Evolutionary conservation across 2,888 invertebrate genomes (phyloP).

Genomic region (Phalangium opilio): DNA sequence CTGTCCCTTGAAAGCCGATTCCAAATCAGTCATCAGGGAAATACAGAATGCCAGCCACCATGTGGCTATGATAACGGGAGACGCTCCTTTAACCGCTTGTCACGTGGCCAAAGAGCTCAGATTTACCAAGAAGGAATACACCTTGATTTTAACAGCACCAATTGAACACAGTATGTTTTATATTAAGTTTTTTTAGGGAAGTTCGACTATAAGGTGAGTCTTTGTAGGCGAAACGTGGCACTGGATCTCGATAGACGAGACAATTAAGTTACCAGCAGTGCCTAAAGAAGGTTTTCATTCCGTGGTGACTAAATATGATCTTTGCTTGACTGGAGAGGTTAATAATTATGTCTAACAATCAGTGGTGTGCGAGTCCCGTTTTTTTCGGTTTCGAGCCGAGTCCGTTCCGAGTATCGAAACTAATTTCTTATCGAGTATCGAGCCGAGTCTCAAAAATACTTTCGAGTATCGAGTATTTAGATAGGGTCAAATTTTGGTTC

Average conservation of each 20-base stretch:
- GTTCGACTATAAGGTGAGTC: slow-evolving; percentile 1
- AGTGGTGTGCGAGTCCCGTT: too few relatives aligned
- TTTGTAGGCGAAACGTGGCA: slow-evolving; percentile 26
- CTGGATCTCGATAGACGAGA: slow-evolving; percentile 36
- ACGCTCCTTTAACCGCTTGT: slow-evolving; percentile 96
- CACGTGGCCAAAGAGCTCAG: slow-evolving; percentile 89
- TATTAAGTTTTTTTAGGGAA: slow-evolving; percentile 15
- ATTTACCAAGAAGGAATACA: slow-evolving; percentile 46
- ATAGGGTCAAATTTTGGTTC: too few relatives aligned
- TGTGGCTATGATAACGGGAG: slow-evolving; percentile 97
- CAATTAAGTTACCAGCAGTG: slow-evolving; percentile 23
- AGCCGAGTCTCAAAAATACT: too few relatives aligned
- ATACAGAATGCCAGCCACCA: slow-evolving; percentile 84
- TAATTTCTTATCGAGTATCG: too few relatives aligned
- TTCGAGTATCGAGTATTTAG: too few relatives aligned
- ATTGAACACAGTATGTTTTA: background rate
- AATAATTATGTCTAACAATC: too few relatives aligned
- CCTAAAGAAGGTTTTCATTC: slow-evolving; percentile 34
- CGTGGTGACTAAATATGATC: slow-evolving; percentile 58
- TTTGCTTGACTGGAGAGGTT: slow-evolving; percentile 88
- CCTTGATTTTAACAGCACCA: slow-evolving; percentile 25
- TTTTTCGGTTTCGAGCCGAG: too few relatives aligned
- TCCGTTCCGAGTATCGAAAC: too few relatives aligned
- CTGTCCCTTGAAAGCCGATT: slow-evolving; percentile 91
- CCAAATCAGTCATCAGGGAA: slow-evolving; percentile 85